Evolutionary conservation across 2,888 invertebrate species (phyloP).

Genomic region (Thecophora atra): DNA sequence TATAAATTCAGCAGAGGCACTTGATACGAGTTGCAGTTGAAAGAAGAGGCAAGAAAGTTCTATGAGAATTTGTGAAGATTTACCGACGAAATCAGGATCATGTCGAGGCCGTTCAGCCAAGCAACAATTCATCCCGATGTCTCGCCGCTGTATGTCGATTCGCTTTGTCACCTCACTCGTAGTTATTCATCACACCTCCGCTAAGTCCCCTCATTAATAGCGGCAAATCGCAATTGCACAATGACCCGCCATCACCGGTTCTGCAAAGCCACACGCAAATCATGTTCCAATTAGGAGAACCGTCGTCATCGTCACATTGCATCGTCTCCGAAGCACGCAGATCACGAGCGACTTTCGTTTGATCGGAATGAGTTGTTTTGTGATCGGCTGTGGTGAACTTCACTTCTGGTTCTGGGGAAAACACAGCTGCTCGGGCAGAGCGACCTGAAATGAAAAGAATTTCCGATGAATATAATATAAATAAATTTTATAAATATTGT

Average conservation of each 20-base stretch:
- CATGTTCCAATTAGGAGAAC: conserved; percentile 71
- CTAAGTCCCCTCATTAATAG: conserved; percentile 66
- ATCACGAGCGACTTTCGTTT: conserved; percentile 55
- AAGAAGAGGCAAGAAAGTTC: background rate
- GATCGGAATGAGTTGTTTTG: conserved; percentile 56
- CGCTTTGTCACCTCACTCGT: background rate
- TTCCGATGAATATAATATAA: too few relatives aligned
- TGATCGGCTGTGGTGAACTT: conserved; percentile 38
- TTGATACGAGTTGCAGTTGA: background rate
- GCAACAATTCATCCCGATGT: conserved; percentile 13
- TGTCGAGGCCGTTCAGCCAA: background rate
- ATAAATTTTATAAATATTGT: too few relatives aligned
- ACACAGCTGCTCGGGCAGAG: background rate
- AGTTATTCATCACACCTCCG: background rate
- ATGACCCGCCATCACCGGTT: conserved; percentile 77
- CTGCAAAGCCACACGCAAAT: conserved; percentile 75
- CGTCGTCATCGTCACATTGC: conserved; percentile 18
- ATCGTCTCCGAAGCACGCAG: conserved; percentile 48
- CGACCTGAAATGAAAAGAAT: conserved; percentile 49
- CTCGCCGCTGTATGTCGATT: background rate
- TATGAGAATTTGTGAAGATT: too few relatives aligned
- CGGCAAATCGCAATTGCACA: conserved; percentile 78
- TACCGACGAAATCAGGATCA: background rate
- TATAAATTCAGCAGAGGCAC: background rate
- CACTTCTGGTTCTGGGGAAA: background rate